phyloP scores from a whole-genome alignment of 35 echinoderm and acorn worm species.

The Anneissia japonica region DNA sequence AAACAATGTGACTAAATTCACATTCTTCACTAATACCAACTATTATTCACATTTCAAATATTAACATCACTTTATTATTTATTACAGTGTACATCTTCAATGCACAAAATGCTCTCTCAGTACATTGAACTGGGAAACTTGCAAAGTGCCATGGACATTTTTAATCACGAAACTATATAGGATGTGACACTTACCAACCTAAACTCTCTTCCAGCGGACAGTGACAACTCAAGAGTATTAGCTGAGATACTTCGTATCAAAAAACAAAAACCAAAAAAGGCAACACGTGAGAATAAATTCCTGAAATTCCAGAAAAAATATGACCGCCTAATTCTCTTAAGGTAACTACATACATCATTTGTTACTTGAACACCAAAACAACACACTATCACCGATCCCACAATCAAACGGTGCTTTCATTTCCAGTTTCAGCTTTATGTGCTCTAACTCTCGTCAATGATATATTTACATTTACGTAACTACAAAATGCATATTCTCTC shows the following conservation, averaged over 20 bases:
- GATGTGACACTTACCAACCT: background rate
- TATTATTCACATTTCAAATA: too few relatives aligned
- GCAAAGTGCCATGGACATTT: background rate
- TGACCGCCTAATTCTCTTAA: slow-evolving; percentile 1
- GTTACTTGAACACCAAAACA: too few relatives aligned
- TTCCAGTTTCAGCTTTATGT: too few relatives aligned
- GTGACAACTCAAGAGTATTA: background rate
- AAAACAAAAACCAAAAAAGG: background rate
- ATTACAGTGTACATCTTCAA: too few relatives aligned
- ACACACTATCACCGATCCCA: too few relatives aligned
- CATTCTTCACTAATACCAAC: too few relatives aligned
- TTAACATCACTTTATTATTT: background rate
- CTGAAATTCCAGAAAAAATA: background rate
- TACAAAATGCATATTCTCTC: too few relatives aligned
- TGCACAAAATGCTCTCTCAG: slow-evolving; percentile 18
- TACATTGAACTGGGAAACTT: slow-evolving; percentile 21
- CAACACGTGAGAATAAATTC: background rate
- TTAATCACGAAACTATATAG: background rate
- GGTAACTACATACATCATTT: slow-evolving; percentile 4
- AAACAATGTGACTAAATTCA: too few relatives aligned
- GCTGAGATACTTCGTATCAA: background rate
- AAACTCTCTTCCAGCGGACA: background rate
- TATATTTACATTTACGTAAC: too few relatives aligned
- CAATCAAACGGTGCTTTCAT: too few relatives aligned
- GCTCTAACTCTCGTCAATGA: too few relatives aligned